phyloP scores from a whole-genome alignment of 2,113 vertebrate genomes.

The Oreochromis spilurus region DNA sequence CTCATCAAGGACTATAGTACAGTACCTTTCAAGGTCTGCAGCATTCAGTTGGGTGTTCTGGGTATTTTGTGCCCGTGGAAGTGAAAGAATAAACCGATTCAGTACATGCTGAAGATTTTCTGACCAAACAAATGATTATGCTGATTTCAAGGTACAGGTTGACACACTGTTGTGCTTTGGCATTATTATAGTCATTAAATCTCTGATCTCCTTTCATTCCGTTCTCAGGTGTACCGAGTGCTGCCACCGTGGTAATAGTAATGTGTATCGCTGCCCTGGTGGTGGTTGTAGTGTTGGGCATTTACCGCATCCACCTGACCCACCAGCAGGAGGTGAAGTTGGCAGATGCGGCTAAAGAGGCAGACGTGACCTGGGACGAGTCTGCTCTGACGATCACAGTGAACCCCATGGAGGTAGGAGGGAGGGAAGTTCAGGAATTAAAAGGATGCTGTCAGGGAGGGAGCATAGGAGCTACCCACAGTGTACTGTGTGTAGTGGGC shows the following conservation, averaged over 20 bases:
- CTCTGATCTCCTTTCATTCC: not conserved
- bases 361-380: constrained; percentile 84
- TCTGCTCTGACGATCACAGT: constrained; percentile 90
- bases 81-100: not conserved
- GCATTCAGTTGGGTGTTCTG: not conserved
- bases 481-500: not conserved
- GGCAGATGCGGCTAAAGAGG: constrained; percentile 72
- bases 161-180: not conserved
- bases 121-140: not conserved
- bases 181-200: not conserved
- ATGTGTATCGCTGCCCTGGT: constrained; percentile 85
- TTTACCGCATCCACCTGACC: constrained; percentile 81
- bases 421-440: not conserved
- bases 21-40: not conserved
- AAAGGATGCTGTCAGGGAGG: not conserved
- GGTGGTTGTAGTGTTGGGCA: constrained; percentile 81
- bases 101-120: not conserved
- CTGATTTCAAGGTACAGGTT: not conserved
- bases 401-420: constrained; percentile 94
- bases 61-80: not conserved
- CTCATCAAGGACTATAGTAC: not conserved
- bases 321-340: constrained; percentile 77
- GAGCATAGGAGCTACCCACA: not conserved
- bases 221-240: constrained; percentile 80
- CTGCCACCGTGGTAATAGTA: constrained; percentile 82